Evolutionary conservation across 2,797 vertebrate genomes (phyloP), one percentile per base, ranked within the genome.

Genomic region (Neomorphus geoffroyi): DNA sequence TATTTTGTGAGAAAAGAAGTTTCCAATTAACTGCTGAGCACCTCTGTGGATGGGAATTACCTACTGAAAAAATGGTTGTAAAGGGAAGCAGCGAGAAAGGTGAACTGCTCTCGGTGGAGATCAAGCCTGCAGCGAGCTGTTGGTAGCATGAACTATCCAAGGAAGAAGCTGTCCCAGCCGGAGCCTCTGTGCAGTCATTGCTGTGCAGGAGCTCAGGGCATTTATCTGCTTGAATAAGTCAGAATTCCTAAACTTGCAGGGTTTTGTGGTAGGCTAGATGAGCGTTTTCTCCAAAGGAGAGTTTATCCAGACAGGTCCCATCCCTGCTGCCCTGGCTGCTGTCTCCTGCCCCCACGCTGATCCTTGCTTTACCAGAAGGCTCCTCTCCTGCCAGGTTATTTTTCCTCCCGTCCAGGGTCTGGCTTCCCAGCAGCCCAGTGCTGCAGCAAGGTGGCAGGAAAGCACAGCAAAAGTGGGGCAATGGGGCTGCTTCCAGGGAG

Each of bases 361-460:
- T n/a, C n/a, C n/a, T n/a, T n/a, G n/a, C n/a, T 46, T 57, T 12
- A 13, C 9, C 71, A 54, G 50, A 37, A 46, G 4, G 7, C 11
- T 65, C 11, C 27, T 58, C 48, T 58, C 26, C 43, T 5, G 2
- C 21, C 70, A 53, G 70, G 23, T 32, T 48, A 4, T 56, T 74
- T 78, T 28, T 28, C 65, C 77, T 56, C 33, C 56, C 24, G 46
- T 19, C 18, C 61, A 15, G 2, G 0, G 4, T 27, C 50, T 12
- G 28, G 62, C 22, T 62, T 24, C 0, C 1, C 12, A 74, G 50
- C 79, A 69, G 41, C 45, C 37, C 6, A 4, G 54, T 23, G 62
- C 75, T 64, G 79, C 92, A 95, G 92, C 78, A 66, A 92, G 85
- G 85, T 90, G 93, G 82, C 82, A 90, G 90, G 60, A 82, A 87